These are phyloP conservation scores for Megalopta genalis DNA, from an alignment of 1,140 invertebrate species.

Conservation along the genomic window DNA sequence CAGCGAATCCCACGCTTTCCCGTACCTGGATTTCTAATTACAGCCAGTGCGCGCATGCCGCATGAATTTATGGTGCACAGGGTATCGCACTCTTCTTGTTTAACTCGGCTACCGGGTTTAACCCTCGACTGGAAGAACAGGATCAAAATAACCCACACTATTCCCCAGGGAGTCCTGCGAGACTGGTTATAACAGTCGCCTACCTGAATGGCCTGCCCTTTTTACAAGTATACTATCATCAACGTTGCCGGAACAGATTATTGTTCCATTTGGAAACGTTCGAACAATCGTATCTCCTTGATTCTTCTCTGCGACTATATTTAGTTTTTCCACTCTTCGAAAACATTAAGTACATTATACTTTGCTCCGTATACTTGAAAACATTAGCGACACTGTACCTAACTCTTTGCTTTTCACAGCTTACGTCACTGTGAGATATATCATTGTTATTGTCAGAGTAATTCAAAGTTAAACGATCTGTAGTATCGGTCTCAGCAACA, in stretches of 20 bases:
- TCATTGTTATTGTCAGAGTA: no score
- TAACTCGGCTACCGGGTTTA: not conserved
- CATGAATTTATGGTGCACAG: not conserved
- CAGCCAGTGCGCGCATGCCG: not conserved
- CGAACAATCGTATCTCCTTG: no score
- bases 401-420: no score
- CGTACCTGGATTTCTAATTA: not conserved
- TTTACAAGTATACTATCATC: not conserved
- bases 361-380: no score
- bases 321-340: no score
- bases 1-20: not conserved
- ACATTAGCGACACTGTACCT: no score
- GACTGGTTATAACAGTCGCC: not conserved
- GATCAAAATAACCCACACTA: not conserved
- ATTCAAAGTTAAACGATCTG: no score
- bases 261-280: no score
- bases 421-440: no score
- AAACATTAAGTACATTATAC: no score
- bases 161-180: not conserved
- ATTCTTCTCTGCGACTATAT: no score
- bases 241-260: not conserved
- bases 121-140: not conserved
- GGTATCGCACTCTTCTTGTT: not conserved
- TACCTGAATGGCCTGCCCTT: not conserved
- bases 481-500: no score